Conservation (phyloP, 2,113 vertebrate genomes). For the Tonatia bakeri region DNA sequence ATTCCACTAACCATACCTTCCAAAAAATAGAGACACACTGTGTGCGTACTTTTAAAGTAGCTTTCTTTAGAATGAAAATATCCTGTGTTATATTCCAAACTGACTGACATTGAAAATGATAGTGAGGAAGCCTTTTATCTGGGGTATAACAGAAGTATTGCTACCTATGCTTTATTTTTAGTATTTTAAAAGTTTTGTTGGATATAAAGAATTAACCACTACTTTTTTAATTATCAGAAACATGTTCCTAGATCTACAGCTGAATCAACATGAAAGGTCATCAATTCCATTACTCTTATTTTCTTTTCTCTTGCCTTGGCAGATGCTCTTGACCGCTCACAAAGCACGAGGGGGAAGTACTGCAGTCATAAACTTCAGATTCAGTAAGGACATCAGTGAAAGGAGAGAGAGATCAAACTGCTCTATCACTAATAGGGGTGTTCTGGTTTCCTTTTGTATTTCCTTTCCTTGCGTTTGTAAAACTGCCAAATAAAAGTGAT, state of each 20-base stretch:
- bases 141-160: background rate
- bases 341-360: background rate
- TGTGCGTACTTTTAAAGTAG: background rate
- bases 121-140: background rate
- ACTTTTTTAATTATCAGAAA: slow-evolving; percentile 11
- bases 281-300: background rate
- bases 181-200: background rate
- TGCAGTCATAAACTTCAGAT: background rate
- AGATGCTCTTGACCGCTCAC: background rate
- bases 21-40: background rate
- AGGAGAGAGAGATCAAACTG: background rate
- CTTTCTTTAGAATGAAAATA: background rate
- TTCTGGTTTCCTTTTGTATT: background rate
- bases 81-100: background rate
- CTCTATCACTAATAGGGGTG: background rate
- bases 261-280: background rate
- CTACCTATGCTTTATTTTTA: background rate
- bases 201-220: background rate
- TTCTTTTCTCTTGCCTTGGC: background rate
- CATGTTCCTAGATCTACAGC: background rate
- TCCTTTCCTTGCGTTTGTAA: background rate
- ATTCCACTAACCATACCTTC: background rate
- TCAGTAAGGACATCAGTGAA: slow-evolving; percentile 14
- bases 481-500: background rate
- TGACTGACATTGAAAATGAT: background rate